A percentile compares a stretch with the other conserved stretches of the same genome.
Evolutionary conservation across 2,888 invertebrate genomes (phyloP).

Genomic region (Platycnemis pennipes): DNA sequence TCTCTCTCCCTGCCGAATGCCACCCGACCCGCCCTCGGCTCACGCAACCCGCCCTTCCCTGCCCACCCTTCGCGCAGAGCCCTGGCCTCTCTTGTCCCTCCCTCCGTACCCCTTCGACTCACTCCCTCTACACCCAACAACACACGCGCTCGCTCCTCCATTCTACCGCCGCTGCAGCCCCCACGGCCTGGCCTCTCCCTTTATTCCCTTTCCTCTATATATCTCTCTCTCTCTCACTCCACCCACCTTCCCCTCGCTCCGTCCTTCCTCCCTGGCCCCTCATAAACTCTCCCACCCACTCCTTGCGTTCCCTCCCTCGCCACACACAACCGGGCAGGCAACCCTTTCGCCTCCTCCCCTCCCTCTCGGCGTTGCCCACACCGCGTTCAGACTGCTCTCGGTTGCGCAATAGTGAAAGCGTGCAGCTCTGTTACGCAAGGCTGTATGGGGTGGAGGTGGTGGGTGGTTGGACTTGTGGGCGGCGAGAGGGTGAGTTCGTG

Average conservation of each 20-base stretch:
- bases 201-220: background rate
- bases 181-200: background rate
- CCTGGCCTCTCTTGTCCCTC: background rate
- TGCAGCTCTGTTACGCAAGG: constrained; percentile 67
- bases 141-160: background rate
- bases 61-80: background rate
- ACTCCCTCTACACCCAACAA: background rate
- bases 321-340: constrained; percentile 14
- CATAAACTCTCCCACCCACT: constrained; percentile 26
- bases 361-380: background rate
- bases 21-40: constrained; percentile 46
- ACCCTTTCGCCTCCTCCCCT: background rate
- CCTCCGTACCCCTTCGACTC: constrained; percentile 13
- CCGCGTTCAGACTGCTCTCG: background rate
- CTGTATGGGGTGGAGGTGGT: background rate
- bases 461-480: background rate
- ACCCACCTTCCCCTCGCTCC: constrained; percentile 7
- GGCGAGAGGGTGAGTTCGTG: background rate
- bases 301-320: background rate
- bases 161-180: background rate
- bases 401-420: constrained; percentile 67
- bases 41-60: background rate
- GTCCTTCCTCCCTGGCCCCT: background rate
- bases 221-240: background rate
- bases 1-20: constrained; percentile 33